phyloP scores from a whole-genome alignment of 2,888 invertebrate species.

The Noctua janthe region DNA sequence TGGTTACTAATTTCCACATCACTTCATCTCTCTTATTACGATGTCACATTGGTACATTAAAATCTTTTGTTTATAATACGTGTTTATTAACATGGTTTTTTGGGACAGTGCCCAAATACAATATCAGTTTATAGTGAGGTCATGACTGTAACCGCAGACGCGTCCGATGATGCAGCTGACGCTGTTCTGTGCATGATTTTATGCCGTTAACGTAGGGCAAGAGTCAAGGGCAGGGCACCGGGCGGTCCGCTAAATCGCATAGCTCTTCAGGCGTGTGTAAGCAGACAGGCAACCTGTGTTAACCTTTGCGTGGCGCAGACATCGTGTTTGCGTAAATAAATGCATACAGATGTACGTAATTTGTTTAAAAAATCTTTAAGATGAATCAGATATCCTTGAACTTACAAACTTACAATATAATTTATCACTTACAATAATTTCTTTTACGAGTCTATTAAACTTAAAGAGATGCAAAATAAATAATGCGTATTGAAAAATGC shows the following conservation, averaged over 20 bases:
- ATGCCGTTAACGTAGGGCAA: conserved; percentile 71
- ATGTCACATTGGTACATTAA: conserved; percentile 31
- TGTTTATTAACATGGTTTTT: conserved; percentile 35
- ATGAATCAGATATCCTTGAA: conserved; percentile 42
- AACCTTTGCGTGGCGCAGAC: conserved; percentile 51
- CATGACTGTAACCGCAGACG: conserved; percentile 36
- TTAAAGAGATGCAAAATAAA: conserved; percentile 12
- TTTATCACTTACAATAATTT: conserved; percentile 1
- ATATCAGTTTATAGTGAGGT: conserved; percentile 30
- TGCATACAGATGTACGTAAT: conserved; percentile 1
- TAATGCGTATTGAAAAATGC: not conserved
- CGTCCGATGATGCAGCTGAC: conserved; percentile 56
- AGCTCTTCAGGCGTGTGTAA: conserved; percentile 46
- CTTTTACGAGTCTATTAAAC: not conserved
- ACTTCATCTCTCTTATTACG: conserved; percentile 49
- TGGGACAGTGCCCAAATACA: conserved; percentile 37
- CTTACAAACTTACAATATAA: conserved; percentile 13
- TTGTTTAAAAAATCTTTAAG: conserved; percentile 27
- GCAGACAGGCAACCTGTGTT: conserved; percentile 48
- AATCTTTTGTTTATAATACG: conserved; percentile 28
- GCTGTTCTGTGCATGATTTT: conserved; percentile 68
- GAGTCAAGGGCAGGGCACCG: conserved; percentile 76
- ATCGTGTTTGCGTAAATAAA: conserved; percentile 31
- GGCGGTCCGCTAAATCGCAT: conserved; percentile 54
- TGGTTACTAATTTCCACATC: conserved; percentile 63